Evolutionary conservation across 2,113 vertebrate species (phyloP).

Genomic region (Garra rufa): DNA sequence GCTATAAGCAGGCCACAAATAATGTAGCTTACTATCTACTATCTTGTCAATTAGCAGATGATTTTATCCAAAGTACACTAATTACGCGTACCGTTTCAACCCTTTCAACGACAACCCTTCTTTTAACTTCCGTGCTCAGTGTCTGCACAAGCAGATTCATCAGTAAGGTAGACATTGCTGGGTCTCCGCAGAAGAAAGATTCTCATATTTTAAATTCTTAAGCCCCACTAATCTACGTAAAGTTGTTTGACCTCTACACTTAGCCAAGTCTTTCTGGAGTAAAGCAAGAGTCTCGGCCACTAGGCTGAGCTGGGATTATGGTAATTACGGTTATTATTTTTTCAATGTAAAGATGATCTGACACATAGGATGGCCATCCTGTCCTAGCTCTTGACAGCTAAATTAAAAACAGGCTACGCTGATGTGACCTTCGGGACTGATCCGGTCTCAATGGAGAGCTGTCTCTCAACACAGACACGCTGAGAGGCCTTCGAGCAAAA

Average conservation of each 20-base stretch:
- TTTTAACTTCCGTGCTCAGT: not conserved
- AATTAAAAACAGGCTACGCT: slow-evolving; percentile 71
- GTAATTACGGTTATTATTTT: slow-evolving; percentile 77
- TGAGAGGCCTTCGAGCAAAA: slow-evolving; percentile 2
- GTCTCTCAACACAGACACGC: slow-evolving; percentile 41
- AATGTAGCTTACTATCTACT: not conserved
- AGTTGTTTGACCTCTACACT: slow-evolving; percentile 72
- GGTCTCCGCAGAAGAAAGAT: slow-evolving; percentile 28
- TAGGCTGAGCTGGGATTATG: slow-evolving; percentile 71
- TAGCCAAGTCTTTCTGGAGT: slow-evolving; percentile 59
- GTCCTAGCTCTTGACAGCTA: slow-evolving; percentile 68
- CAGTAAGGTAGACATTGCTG: slow-evolving; percentile 17
- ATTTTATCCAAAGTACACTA: not conserved
- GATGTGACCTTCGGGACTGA: slow-evolving; percentile 68
- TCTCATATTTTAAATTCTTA: slow-evolving; percentile 50
- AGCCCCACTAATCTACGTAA: slow-evolving; percentile 69
- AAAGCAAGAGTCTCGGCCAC: slow-evolving; percentile 61
- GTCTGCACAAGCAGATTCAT: not conserved
- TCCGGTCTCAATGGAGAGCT: slow-evolving; percentile 50
- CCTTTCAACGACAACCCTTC: too few relatives aligned
- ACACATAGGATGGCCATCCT: slow-evolving; percentile 54
- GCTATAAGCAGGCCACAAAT: not conserved
- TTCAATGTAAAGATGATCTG: slow-evolving; percentile 65
- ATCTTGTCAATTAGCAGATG: not conserved
- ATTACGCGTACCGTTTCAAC: not conserved